A percentile compares a stretch with the other conserved stretches of the same genome.
Conservation (phyloP, 2,888 invertebrate genomes). For the Dexiosoma caninum region DNA sequence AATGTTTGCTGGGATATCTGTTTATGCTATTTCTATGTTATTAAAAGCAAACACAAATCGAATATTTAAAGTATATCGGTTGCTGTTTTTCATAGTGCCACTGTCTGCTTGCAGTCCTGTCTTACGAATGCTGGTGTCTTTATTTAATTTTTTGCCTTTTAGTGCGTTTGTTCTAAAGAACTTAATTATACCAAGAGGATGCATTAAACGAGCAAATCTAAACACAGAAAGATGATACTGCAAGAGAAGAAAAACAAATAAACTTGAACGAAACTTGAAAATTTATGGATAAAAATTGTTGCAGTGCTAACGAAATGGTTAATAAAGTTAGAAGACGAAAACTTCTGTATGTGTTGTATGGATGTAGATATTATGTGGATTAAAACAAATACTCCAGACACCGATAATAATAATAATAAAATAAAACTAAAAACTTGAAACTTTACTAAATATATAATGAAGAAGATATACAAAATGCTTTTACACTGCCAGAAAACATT, state of each 20-base stretch:
- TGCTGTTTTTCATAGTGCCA: not conserved
- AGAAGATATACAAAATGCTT: not conserved
- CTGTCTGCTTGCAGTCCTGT: not conserved
- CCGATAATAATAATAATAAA: constrained; percentile 28
- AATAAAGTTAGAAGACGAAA: constrained; percentile 3
- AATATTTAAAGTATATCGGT: constrained; percentile 16
- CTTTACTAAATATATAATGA: not conserved
- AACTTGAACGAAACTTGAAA: constrained; percentile 46
- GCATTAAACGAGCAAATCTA: constrained; percentile 54
- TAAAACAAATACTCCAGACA: constrained; percentile 20
- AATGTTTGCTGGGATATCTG: not conserved
- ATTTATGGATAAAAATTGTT: constrained; percentile 57
- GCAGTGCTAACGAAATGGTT: not conserved
- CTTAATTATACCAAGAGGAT: constrained; percentile 61
- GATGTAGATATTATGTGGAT: no score
- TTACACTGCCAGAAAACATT: no score
- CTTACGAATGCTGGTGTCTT: not conserved
- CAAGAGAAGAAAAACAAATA: constrained; percentile 14
- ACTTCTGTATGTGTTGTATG: no score
- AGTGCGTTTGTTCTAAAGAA: constrained; percentile 41
- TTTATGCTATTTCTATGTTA: not conserved
- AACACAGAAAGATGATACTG: constrained; percentile 44
- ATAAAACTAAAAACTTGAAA: constrained; percentile 23
- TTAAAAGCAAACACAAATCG: not conserved
- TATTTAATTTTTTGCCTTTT: not conserved